phyloP scores from a whole-genome alignment of 2,113 vertebrate species.

The Camelus bactrianus region DNA sequence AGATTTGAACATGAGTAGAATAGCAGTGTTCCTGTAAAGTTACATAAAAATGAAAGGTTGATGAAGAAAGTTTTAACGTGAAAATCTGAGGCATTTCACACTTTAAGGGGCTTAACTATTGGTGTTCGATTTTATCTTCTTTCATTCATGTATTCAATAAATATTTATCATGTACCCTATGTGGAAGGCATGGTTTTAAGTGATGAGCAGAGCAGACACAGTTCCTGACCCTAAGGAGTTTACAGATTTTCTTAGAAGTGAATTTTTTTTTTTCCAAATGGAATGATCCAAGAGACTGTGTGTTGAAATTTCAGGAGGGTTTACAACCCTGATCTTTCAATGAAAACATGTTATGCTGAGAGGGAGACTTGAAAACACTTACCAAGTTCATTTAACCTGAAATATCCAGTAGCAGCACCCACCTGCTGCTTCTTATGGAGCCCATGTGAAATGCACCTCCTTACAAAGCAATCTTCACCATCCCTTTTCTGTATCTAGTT shows the following conservation, averaged over 20 bases:
- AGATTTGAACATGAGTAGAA: neutral
- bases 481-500: neutral
- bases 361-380: neutral
- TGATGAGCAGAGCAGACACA: neutral
- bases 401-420: neutral
- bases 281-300: neutral
- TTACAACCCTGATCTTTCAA: neutral
- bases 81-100: neutral
- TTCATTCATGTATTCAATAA: neutral
- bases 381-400: neutral
- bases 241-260: neutral
- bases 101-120: neutral
- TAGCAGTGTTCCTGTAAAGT: neutral
- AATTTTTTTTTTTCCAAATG: neutral
- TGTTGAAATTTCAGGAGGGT: neutral
- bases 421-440: neutral
- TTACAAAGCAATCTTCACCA: neutral
- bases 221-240: neutral
- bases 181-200: neutral
- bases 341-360: neutral
- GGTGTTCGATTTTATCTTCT: neutral
- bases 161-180: neutral
- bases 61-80: neutral
- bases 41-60: slow-evolving; percentile 17
- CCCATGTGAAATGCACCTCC: neutral